Conservation (phyloP, 1,140 invertebrate species). For the Sycobia sp. region DNA sequence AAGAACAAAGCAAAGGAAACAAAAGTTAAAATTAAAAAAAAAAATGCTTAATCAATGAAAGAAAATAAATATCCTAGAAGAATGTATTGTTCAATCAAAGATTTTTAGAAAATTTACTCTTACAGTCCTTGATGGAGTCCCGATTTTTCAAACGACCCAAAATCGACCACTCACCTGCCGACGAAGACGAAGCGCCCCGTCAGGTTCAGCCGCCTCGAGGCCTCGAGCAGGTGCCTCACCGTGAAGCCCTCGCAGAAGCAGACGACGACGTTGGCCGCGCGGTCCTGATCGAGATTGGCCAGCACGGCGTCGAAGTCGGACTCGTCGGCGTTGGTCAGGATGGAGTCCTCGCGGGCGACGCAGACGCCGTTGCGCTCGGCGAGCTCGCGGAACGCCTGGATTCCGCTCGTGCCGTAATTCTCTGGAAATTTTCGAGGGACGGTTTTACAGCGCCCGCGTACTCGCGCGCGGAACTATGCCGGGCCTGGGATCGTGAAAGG, state of each 20-base stretch:
- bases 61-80: too few species aligned
- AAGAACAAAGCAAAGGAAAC: too few species aligned
- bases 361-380: constrained; percentile 74
- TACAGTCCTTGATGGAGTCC: too few species aligned
- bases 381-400: constrained; percentile 74
- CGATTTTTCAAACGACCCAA: too few species aligned
- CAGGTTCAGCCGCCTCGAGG: constrained; percentile 68
- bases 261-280: constrained; percentile 73
- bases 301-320: constrained; percentile 69
- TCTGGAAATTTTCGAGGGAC: constrained; percentile 61
- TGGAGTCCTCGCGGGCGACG: constrained; percentile 73
- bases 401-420: constrained; percentile 83
- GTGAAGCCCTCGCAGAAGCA: constrained; percentile 85
- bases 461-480: too few species aligned
- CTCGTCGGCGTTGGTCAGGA: constrained; percentile 69
- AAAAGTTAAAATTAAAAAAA: too few species aligned
- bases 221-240: constrained; percentile 71
- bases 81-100: too few species aligned
- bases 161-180: constrained; percentile 73
- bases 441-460: too few species aligned
- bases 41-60: too few species aligned
- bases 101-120: too few species aligned
- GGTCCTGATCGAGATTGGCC: constrained; percentile 64
- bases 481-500: too few species aligned
- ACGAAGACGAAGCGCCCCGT: constrained; percentile 71